phyloP scores from a whole-genome alignment of 2,113 vertebrate species.

The Scartelaos histophorus region DNA sequence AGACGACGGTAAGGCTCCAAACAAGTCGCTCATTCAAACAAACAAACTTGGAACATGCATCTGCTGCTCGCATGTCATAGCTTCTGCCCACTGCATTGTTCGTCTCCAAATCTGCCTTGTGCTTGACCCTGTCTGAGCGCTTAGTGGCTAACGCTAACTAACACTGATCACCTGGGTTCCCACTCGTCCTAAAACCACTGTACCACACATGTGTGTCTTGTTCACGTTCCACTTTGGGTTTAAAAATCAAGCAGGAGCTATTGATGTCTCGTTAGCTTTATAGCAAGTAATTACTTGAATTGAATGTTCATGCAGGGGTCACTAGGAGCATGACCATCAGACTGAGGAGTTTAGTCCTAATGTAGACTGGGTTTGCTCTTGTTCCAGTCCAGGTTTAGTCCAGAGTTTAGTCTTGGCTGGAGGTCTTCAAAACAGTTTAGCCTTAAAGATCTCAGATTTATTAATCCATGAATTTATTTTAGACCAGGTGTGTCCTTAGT shows the following conservation, averaged over 20 bases:
- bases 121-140: conserved; percentile 62
- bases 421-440: no score
- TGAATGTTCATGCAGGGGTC: no score
- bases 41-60: conserved; percentile 56
- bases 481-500: no score
- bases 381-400: no score
- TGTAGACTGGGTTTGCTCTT: no score
- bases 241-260: neutral
- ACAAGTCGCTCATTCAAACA: conserved; percentile 52
- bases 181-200: neutral
- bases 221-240: no score
- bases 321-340: neutral
- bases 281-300: neutral
- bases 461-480: no score
- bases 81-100: conserved; percentile 15
- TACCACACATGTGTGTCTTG: no score
- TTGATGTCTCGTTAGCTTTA: neutral
- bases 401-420: no score
- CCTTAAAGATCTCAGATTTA: no score
- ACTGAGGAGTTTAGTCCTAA: neutral
- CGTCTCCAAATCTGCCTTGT: conserved; percentile 44
- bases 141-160: conserved; percentile 54
- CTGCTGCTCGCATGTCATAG: conserved; percentile 21
- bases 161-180: conserved; percentile 46
- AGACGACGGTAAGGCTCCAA: conserved; percentile 82